phyloP scores from a whole-genome alignment of 2,113 vertebrate genomes.

The Gambusia holbrooki region DNA sequence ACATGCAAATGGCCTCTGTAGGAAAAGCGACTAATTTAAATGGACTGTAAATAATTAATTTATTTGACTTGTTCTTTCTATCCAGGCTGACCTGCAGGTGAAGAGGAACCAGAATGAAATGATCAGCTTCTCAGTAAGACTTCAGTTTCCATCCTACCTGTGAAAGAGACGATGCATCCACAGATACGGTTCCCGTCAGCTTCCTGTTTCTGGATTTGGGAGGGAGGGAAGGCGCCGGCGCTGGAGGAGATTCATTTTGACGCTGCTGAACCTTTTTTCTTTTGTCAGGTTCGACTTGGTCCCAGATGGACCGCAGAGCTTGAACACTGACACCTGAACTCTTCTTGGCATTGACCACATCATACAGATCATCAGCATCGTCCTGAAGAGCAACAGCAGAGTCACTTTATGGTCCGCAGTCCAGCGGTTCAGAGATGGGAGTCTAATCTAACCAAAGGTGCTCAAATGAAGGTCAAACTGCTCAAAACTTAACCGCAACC shows the following conservation, averaged over 20 bases:
- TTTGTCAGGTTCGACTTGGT: slow-evolving; percentile 7
- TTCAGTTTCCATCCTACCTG: slow-evolving; percentile 37
- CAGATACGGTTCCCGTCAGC: slow-evolving; percentile 53
- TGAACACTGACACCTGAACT: slow-evolving; percentile 62
- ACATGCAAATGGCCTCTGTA: neutral
- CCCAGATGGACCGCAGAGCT: slow-evolving; percentile 65
- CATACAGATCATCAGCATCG: slow-evolving; percentile 71
- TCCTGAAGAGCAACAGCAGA: slow-evolving; percentile 33
- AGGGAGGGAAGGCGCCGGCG: slow-evolving; percentile 24
- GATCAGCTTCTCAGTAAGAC: neutral
- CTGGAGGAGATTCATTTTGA: neutral
- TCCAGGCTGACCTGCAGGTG: neutral
- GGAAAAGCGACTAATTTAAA: neutral
- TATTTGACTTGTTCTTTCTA: neutral
- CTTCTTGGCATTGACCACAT: slow-evolving; percentile 67
- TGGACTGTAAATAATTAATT: neutral
- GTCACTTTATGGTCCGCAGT: neutral
- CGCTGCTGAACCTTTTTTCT: slow-evolving; percentile 5
- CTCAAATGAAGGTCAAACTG: too few relatives aligned
- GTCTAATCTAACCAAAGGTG: too few relatives aligned
- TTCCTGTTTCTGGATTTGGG: slow-evolving; percentile 53
- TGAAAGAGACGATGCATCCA: slow-evolving; percentile 28
- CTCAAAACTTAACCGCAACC: neutral
- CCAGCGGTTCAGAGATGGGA: too few relatives aligned
- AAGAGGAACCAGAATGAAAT: neutral